Evolutionary conservation across 2,113 vertebrate species (phyloP), one percentile per base, ranked within the genome.

Genomic region (Cyprinodon tularosa): DNA sequence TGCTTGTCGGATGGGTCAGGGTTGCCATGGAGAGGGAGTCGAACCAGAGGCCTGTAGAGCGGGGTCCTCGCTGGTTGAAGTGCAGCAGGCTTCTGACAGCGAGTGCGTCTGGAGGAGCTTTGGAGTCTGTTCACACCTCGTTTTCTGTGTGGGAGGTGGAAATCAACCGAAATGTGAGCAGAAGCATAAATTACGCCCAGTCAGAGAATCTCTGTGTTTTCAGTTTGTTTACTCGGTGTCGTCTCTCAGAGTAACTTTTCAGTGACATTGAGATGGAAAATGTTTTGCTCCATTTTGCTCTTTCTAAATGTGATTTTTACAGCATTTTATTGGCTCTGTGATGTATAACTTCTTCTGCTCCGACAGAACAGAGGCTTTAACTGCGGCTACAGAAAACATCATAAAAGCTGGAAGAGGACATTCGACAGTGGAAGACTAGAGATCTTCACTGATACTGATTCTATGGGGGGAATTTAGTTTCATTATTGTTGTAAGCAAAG

Each of bases 21-120:
- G 88, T 92, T 92, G 78, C 82, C 65, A 89, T 86, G 78, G 86
- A 4, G 74, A 90, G 42, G 38, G 22, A 68, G 47, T 8, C n/a
- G 29, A 29, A 29, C 29, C 29, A 29, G 29, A 45, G 47, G 68
- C 13, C 37, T 73, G 64, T 8, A 13, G 47, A 71, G 62, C 45
- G 0, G 37, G 4, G 6, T 76, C 71, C 75, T 47, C 0, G 70
- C 82, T 57, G 50, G 48, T 20, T 50, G 14, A 14, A 12, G 14
- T 12, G 14, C 1, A 3, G 14, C 0, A 59, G 79, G n/a, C 62
- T 84, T 75, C 68, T 77, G 62, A 69, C 61, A 38, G 78, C 0
- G 67, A 62, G 50, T 29, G 37, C 37, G 66, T 17, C 45, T 39
- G 50, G 66, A 63, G n/a, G 38, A 59, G 60, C 60, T 66, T 47